Base-by-base conservation (phyloP, 2,797 vertebrate species). In the Tragopan temminckii region DNA sequence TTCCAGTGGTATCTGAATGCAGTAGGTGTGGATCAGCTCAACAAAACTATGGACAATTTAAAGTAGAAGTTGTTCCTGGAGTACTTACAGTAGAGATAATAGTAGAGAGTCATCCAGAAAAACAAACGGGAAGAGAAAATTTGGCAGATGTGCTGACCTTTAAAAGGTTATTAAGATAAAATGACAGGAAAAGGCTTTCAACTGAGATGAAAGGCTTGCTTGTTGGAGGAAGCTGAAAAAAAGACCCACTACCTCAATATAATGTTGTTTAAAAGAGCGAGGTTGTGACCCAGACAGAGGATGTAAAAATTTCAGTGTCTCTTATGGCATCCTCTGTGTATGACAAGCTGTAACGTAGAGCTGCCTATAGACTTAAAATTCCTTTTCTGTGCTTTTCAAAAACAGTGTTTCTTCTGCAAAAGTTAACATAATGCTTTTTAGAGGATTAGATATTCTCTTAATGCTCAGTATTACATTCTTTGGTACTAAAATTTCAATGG, bases 191-290 rank as follows among this genome's bases (percentile, higher is more conserved):
- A 90, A 86, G n/a, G 46, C 46, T 91, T 94, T 95, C 55, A 91
- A 81, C 70, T 79, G 55, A 84, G 83, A 96, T 82, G 35, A 95
- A 96, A 95, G 55, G 35, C 79, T 63, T 36, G 21, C 4, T 76
- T 81, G 31, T 36, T 76, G 48, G 59, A 93, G 90, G 46, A 94
- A 90, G 43, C 8, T 67, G 27, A 66, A 31, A 69, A 93, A 33
- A 66, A 74, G 17, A 45, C n/a, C 53, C 16, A 35, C 63, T 64
- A 70, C 36, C 24, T 87, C 78, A 80, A 19, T 40, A 70, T 2
- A 70, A 27, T 3, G 24, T 15, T 78, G 24, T 62, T 86, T 88
- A 64, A 92, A 91, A 81, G 57, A 82, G 5, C 2, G 52, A 70
- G 46, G 59, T n/a, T 80, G 59, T 85, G 75, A 90, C 36, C 52